Conservation (phyloP, 37 sponge, comb jelly and placozoan species). For the Theonella swinhoei region DNA sequence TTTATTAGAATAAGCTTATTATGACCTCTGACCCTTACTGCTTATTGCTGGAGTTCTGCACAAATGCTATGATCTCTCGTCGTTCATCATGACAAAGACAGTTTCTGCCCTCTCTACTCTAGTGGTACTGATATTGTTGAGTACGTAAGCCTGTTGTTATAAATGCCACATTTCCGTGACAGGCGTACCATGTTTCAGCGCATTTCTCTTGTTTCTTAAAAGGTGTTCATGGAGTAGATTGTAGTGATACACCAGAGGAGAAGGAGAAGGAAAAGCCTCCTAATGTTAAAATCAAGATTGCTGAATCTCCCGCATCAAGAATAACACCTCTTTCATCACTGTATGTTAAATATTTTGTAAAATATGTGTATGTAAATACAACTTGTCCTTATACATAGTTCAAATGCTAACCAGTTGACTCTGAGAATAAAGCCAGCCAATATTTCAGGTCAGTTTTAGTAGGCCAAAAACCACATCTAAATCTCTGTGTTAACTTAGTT, state of each 20-base stretch:
- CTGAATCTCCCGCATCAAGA: conserved; percentile 40
- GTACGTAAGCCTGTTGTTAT: too few relatives aligned
- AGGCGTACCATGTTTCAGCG: too few relatives aligned
- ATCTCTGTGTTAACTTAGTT: too few relatives aligned
- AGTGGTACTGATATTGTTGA: too few relatives aligned
- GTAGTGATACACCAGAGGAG: background rate
- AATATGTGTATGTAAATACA: background rate
- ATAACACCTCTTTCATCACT: conserved; percentile 6
- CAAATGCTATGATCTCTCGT: background rate
- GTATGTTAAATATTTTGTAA: background rate
- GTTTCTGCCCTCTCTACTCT: too few relatives aligned
- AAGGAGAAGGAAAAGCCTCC: background rate
- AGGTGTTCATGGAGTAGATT: background rate
- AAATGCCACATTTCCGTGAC: too few relatives aligned
- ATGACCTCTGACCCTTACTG: background rate
- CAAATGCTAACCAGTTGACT: background rate
- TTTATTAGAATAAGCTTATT: background rate
- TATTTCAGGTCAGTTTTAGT: conserved; percentile 5
- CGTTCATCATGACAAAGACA: background rate
- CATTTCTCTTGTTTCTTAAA: too few relatives aligned
- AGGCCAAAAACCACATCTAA: background rate
- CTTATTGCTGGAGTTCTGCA: background rate
- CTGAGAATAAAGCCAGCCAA: conserved; percentile 30
- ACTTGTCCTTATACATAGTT: background rate
- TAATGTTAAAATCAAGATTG: conserved; percentile 55